phyloP scores from a whole-genome alignment of 2,113 vertebrate species.

The Corynorhinus townsendii region DNA sequence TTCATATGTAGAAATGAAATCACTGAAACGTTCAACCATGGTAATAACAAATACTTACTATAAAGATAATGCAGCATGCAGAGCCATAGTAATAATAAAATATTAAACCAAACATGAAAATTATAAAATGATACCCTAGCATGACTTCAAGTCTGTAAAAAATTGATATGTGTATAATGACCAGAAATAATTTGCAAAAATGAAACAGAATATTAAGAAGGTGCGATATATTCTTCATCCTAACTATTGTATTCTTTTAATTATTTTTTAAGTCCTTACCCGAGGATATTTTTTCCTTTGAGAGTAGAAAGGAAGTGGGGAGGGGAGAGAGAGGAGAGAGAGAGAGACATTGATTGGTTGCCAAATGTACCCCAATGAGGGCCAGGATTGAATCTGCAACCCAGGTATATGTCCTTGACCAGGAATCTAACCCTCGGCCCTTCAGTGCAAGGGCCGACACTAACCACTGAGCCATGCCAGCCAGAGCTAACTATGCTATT shows the following conservation, averaged over 20 bases:
- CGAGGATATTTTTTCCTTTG: too few species aligned
- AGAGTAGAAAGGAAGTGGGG: too few species aligned
- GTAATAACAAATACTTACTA: not conserved
- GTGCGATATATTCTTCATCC: not conserved
- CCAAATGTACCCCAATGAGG: too few species aligned
- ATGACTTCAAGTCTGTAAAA: slow-evolving; percentile 1
- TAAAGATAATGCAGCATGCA: not conserved
- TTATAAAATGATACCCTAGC: not conserved
- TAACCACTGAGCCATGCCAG: too few species aligned
- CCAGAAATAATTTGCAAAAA: slow-evolving; percentile 1
- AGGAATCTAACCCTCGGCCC: too few species aligned
- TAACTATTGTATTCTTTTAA: not conserved
- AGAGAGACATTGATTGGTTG: too few species aligned
- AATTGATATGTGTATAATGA: not conserved
- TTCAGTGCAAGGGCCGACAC: too few species aligned
- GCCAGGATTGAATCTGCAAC: too few species aligned
- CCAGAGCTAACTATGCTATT: not conserved
- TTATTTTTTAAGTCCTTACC: too few species aligned
- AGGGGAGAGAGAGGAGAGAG: too few species aligned
- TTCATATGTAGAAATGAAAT: slow-evolving; percentile 13
- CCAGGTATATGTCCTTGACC: too few species aligned
- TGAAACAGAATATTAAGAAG: not conserved
- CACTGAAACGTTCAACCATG: slow-evolving; percentile 1
- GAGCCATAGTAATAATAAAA: slow-evolving; percentile 16
- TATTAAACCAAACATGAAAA: not conserved